These are phyloP conservation scores for Diplosoma virens DNA, from an alignment of 23 tunicate genomes.

Conservation along the genomic window DNA sequence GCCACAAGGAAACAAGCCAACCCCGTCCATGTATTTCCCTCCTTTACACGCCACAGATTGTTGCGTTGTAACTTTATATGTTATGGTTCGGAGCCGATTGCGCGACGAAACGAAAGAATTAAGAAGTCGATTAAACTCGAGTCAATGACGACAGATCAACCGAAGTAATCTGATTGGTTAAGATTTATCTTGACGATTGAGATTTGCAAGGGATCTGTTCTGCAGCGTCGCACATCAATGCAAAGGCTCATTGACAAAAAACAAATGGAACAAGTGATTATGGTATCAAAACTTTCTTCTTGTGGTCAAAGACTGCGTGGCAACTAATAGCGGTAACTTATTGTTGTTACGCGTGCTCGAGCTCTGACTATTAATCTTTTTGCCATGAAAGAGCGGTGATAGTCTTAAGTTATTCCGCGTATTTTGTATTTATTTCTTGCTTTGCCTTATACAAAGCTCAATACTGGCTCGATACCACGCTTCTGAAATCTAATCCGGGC, in stretches of 20 bases:
- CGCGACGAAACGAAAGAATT: conserved; percentile 22
- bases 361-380: too few relatives aligned
- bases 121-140: not conserved
- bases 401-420: too few relatives aligned
- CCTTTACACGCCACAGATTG: conserved; percentile 18
- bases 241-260: not conserved
- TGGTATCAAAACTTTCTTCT: not conserved
- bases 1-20: conserved; percentile 1
- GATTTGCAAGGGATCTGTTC: not conserved
- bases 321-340: not conserved
- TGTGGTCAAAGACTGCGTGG: not conserved
- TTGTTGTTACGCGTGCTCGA: not conserved
- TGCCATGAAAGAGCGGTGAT: too few relatives aligned
- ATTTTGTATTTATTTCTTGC: too few relatives aligned
- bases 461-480: too few relatives aligned
- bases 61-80: conserved; percentile 31
- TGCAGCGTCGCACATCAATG: conserved; percentile 3
- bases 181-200: not conserved
- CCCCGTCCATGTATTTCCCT: conserved; percentile 8
- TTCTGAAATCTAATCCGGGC: too few relatives aligned
- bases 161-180: not conserved
- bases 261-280: not conserved
- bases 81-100: conserved; percentile 25
- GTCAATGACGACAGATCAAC: conserved; percentile 14
- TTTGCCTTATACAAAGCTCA: too few relatives aligned